A percentile compares a stretch with the other conserved stretches of the same genome.
Evolutionary conservation across 2,113 vertebrate genomes (phyloP).

Genomic region (Amblyopsis rosae): DNA sequence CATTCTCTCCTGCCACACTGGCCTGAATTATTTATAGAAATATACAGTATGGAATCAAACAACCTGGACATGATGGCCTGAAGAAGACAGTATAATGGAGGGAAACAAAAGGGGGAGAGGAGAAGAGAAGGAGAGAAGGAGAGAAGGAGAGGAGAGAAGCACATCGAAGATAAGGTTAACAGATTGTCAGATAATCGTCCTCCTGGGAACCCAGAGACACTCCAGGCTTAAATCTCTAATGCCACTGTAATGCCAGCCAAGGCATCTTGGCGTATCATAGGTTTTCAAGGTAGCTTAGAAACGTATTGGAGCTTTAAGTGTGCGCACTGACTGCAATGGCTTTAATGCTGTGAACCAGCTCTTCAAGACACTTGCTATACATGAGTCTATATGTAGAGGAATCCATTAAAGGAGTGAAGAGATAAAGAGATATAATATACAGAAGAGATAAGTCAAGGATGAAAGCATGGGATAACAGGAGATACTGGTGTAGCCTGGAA

Average conservation of each 20-base stretch:
- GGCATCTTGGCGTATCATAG: slow-evolving; percentile 33
- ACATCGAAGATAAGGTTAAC: slow-evolving; percentile 32
- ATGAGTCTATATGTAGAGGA: neutral
- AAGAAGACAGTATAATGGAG: too few relatives aligned
- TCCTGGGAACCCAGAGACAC: slow-evolving; percentile 34
- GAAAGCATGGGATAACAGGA: too few relatives aligned
- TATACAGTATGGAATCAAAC: too few relatives aligned
- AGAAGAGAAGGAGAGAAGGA: neutral
- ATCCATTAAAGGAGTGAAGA: slow-evolving; percentile 1
- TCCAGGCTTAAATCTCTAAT: slow-evolving; percentile 46
- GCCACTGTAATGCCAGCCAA: slow-evolving; percentile 36
- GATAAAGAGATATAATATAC: too few relatives aligned
- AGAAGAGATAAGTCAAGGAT: too few relatives aligned
- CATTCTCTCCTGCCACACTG: too few relatives aligned
- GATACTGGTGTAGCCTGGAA: too few relatives aligned
- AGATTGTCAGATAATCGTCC: slow-evolving; percentile 46
- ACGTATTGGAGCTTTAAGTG: neutral
- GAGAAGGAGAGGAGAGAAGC: slow-evolving; percentile 4
- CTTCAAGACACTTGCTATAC: neutral
- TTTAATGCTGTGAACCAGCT: neutral
- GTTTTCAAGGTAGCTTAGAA: slow-evolving; percentile 12
- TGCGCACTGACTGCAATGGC: slow-evolving; percentile 16
- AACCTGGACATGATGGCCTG: too few relatives aligned
- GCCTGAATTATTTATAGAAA: too few relatives aligned
- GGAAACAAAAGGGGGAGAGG: neutral